Evolutionary conservation across 2,113 vertebrate species (phyloP).

Genomic region (Bombycilla garrulus): DNA sequence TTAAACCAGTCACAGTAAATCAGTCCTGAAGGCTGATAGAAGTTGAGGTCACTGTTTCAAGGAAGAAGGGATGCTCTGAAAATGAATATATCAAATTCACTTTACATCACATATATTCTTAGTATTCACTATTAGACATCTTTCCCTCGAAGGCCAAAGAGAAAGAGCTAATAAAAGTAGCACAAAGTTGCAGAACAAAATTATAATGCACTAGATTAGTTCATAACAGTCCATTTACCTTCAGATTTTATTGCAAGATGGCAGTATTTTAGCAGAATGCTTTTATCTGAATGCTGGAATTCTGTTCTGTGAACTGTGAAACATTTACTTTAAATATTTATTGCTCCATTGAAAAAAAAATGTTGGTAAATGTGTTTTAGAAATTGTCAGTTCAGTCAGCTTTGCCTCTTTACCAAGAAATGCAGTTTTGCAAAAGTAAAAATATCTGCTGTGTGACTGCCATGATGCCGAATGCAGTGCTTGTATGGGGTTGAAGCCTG

Average conservation of each 20-base stretch:
- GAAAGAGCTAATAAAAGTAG: neutral
- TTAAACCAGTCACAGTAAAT: neutral
- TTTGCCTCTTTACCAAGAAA: neutral
- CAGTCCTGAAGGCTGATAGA: neutral
- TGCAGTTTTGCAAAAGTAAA: neutral
- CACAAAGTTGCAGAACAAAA: slow-evolving; percentile 26
- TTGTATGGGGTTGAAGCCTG: neutral
- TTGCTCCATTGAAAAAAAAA: neutral
- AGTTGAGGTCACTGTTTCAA: neutral
- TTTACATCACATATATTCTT: neutral
- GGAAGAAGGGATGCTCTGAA: neutral
- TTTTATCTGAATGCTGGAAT: slow-evolving; percentile 44
- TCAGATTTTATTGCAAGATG: slow-evolving; percentile 26
- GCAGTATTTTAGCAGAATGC: slow-evolving; percentile 25
- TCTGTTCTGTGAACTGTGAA: slow-evolving; percentile 44
- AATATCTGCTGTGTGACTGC: neutral
- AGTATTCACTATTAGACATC: neutral
- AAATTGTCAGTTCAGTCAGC: slow-evolving; percentile 44
- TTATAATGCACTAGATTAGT: slow-evolving; percentile 21
- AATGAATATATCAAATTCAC: neutral
- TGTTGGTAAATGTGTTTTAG: slow-evolving; percentile 20
- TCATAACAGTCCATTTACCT: slow-evolving; percentile 55
- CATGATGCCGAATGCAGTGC: neutral
- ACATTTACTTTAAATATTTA: slow-evolving; percentile 64
- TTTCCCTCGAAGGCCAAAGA: slow-evolving; percentile 14